These are phyloP conservation scores for Ardeotis arabs DNA, from an alignment of 2,113 vertebrate species.

Conservation along the genomic window DNA sequence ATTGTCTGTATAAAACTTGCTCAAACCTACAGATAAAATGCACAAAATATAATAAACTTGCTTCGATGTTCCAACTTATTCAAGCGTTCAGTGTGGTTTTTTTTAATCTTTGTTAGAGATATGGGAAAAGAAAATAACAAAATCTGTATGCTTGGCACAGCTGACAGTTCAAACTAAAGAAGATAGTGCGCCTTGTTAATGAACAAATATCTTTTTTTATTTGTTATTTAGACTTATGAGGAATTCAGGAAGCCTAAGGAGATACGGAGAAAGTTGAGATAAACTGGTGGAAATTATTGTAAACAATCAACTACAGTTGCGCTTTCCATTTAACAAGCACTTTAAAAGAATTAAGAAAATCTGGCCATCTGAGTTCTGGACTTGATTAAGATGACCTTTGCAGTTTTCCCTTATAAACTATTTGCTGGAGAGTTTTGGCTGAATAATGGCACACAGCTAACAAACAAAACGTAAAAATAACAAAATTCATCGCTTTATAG, in stretches of 20 bases:
- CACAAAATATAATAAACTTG: neutral
- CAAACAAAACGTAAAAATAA: neutral
- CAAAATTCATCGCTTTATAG: neutral
- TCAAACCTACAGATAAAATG: conserved; percentile 23
- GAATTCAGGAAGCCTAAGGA: neutral
- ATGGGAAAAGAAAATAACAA: neutral
- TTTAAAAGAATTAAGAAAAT: neutral
- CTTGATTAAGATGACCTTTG: neutral
- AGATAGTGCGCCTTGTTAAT: neutral
- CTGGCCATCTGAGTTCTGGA: neutral
- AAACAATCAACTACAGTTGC: neutral
- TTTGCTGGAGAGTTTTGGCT: neutral
- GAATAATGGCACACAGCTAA: neutral
- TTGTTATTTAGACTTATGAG: neutral
- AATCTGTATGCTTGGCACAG: neutral
- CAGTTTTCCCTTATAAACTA: neutral
- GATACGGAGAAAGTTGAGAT: neutral
- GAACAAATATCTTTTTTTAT: neutral
- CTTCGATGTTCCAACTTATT: neutral
- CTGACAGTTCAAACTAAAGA: neutral
- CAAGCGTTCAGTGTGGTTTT: neutral
- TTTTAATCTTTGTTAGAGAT: neutral
- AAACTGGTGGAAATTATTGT: neutral
- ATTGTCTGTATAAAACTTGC: neutral
- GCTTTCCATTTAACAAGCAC: neutral